Evolutionary conservation across 2,113 vertebrate species (phyloP), one percentile per base, ranked within the genome.

Genomic region (Anhinga anhinga): DNA sequence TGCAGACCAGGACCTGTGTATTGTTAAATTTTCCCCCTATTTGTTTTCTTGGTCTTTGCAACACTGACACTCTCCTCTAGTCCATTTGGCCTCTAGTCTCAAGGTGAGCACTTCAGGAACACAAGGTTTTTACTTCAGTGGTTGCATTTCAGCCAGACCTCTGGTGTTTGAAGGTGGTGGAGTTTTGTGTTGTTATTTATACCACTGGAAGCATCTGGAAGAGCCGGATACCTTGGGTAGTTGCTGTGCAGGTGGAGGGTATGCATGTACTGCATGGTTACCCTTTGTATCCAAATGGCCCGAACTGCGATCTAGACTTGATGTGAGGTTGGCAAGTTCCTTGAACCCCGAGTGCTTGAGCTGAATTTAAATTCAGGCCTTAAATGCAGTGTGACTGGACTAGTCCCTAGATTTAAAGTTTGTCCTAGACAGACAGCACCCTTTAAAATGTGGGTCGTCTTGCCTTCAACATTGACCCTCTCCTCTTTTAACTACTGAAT

Each of bases 401-500:
- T 32, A 47, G 42, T 67, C 52, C 61, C 25, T 36, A 13, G 47
- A 17, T 19, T 25, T 36, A 27, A 71, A n/a, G 66, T 26, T 76
- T 47, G 53, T 55, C 58, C 73, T 42, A 82, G 65, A 3, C 26
- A 83, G 76, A 27, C 18, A 58, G 42, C n/a, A n/a, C 17, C 52
- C 62, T 94, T 78, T 82, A 55, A 76, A 82, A 50, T 23, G 53
- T 71, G 63, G 89, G 56, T 92, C 82, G 52, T 38, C 62, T 76
- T 86, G 66, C 29, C 80, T 82, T n/a, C 44, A 23, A 21, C 83
- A 30, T 62, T 52, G 76, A 58, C 38, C 52, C 82, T 92, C 53
- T 63, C 66, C 66, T 62, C 80, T 86, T 61, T 56, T 44, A 29
- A 5, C 85, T 85, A 11, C 74, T 22, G 66, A 11, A 6, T 82